Evolutionary conservation across 2,888 invertebrate genomes (phyloP), one percentile per base, ranked within the genome.

Genomic region (Heliconius charithonia): DNA sequence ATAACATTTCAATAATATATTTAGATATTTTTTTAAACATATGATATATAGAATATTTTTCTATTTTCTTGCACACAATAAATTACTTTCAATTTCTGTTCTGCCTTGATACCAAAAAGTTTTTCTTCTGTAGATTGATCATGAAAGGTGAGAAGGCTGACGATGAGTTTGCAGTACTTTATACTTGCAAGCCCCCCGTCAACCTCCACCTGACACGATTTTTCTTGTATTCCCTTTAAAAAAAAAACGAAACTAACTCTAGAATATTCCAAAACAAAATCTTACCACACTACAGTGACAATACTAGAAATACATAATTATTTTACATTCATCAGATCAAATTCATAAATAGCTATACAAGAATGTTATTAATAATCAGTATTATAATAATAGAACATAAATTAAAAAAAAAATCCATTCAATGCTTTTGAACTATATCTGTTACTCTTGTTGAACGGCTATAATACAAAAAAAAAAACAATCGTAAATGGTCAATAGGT

Each of bases 181-280:
- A 37, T 22, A 63, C 41, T 41, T 74, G 74, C 74, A 74, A 74
- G 29, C 74, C 63, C 74, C 74, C 74, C 74, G 65, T 65, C 63
- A 74, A 41, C 65, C 74, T 74, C 45, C 74, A 41, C 74, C 63
- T 74, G 12, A 45, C 74, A 65, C 45, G 45, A 22, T 41, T 25
- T 27, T 4, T 45, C 7, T 45, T 27, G 27, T 6, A 63, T 4
- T 6, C 4, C 56, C 2, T 19, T 37, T 2, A 10, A 45, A 45
- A 45, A 16, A 13, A 45, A 45, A 45, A 45, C 45, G 2, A 45
- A 45, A 16, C 16, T 16, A 16, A 16, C 16, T 45, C 19, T 2
- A 45, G 16, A 45, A 45, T 6, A 45, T 51, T 22, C 7, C 7
- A 19, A 51, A 19, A 51, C 7, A 51, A 51, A 19, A 7, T 19